These are phyloP conservation scores for Spondyliosoma cantharus DNA, from an alignment of 2,797 vertebrate genomes.

Conservation along the genomic window DNA sequence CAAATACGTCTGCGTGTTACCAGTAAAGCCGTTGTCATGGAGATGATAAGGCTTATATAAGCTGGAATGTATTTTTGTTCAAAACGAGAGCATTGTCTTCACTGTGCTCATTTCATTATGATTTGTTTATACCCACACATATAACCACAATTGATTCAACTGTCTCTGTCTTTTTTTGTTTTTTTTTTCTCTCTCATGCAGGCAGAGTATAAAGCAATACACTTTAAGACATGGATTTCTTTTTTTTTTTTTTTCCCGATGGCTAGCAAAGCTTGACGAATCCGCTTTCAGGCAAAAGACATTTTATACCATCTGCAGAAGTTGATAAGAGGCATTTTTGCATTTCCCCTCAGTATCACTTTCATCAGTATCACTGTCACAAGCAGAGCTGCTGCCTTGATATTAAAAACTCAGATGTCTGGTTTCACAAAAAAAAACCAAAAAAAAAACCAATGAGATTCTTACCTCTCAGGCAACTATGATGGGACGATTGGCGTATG, in stretches of 20 bases:
- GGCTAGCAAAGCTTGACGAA: constrained; percentile 57
- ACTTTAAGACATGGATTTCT: background rate
- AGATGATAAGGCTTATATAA: constrained; percentile 89
- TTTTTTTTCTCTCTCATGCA: constrained; percentile 48
- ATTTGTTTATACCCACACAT: constrained; percentile 77
- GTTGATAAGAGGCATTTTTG: constrained; percentile 56
- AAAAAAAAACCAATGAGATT: constrained; percentile 32
- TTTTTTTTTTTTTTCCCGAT: constrained; percentile 14
- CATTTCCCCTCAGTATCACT: constrained; percentile 54
- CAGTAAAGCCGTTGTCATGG: constrained; percentile 97
- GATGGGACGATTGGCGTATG: constrained; percentile 26
- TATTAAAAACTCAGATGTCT: constrained; percentile 52
- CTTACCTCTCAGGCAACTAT: constrained; percentile 71
- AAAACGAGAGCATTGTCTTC: constrained; percentile 75
- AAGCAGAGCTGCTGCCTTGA: constrained; percentile 32
- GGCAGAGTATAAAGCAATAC: constrained; percentile 51
- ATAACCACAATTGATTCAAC: constrained; percentile 67
- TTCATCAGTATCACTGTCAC: constrained; percentile 58
- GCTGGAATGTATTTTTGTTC: constrained; percentile 90
- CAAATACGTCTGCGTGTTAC: constrained; percentile 91
- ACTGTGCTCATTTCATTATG: constrained; percentile 79
- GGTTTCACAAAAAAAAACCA: constrained; percentile 44
- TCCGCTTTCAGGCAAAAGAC: constrained; percentile 52
- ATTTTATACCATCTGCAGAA: constrained; percentile 60
- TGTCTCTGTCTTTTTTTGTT: constrained; percentile 50